These are phyloP conservation scores for Psittacula echo DNA, from an alignment of 2,797 vertebrate species.

Conservation along the genomic window DNA sequence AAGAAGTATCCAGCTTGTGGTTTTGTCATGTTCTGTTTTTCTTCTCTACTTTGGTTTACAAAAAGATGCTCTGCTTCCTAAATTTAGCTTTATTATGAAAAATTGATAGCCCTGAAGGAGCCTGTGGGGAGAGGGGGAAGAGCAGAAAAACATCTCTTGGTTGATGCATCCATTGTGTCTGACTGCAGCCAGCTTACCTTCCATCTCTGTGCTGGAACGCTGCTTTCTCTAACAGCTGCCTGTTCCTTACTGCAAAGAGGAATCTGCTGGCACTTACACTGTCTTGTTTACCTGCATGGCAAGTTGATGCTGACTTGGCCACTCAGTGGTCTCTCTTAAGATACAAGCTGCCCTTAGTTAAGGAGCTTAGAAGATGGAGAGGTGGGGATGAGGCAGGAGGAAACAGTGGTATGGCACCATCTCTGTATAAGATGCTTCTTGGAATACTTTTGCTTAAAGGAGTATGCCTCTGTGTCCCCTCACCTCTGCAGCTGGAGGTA, in stretches of 20 bases:
- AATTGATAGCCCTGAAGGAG: slow-evolving; percentile 45
- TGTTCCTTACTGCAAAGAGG: background rate
- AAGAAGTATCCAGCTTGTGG: slow-evolving; percentile 39
- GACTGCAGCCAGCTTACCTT: background rate
- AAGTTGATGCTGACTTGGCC: background rate
- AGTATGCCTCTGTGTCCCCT: background rate
- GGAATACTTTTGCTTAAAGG: background rate
- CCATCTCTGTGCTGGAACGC: background rate
- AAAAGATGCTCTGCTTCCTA: slow-evolving; percentile 40
- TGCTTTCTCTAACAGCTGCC: background rate
- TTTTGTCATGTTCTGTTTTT: slow-evolving; percentile 52
- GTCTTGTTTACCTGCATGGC: background rate
- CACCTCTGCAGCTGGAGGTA: background rate
- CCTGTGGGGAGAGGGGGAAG: background rate
- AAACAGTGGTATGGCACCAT: background rate
- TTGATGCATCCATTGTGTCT: background rate
- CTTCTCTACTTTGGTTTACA: slow-evolving; percentile 30
- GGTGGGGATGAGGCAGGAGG: background rate
- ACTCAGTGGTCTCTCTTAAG: background rate
- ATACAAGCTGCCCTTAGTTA: background rate
- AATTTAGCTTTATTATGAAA: slow-evolving; percentile 54
- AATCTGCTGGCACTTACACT: background rate
- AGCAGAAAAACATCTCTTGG: background rate
- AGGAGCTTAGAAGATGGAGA: background rate
- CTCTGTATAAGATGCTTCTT: background rate